Base-by-base conservation (phyloP, 2,797 vertebrate genomes). In the Gallirallus australis region DNA sequence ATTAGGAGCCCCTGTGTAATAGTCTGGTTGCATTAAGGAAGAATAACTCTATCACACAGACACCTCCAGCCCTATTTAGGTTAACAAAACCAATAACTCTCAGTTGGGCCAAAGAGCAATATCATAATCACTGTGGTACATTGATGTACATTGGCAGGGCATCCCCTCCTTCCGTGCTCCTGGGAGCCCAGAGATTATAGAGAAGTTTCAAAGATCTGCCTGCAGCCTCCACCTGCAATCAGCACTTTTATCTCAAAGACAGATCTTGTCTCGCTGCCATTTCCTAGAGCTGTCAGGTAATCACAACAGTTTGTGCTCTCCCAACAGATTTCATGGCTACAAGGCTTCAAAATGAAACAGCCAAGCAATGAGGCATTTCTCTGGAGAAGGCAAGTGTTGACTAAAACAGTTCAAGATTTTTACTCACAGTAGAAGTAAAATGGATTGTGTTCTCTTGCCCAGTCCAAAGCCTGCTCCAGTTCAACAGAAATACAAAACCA, bases 281-380 rank as follows among this genome's bases (percentile, higher is more conserved):
- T 93, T 96, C 90, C 90, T 81, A 45, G 71, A 96, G 71, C 61
- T 96, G 90, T 90, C 92, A 93, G 78, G 60, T 85, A 96, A 95
- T 95, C 96, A 85, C 86, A 93, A 92, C 52, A 73, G 68, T 85
- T 93, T 82, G 83, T 89, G 35, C 66, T 96, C 50, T 94, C 96
- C 88, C 96, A 90, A 50, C 61, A 95, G 88, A 89, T 95, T 96
- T 95, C 83, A 85, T 65, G 83, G 88, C 90, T 94, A 94, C 71
- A 56, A 94, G 78, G 64, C 83, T 94, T 93, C 86, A 75, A 54
- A 95, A 94, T 70, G 50, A 89, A 94, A 85, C 90, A 93, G 45
- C 50, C 53, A 20, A 88, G 90, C 81, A 94, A 90, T 71, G 78
- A 93, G 68, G 75, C 20, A 0, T 92, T 90, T 89, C 90, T 90